phyloP scores from a whole-genome alignment of 2,113 vertebrate genomes.

The Hypocryptadius cinnamomeus region DNA sequence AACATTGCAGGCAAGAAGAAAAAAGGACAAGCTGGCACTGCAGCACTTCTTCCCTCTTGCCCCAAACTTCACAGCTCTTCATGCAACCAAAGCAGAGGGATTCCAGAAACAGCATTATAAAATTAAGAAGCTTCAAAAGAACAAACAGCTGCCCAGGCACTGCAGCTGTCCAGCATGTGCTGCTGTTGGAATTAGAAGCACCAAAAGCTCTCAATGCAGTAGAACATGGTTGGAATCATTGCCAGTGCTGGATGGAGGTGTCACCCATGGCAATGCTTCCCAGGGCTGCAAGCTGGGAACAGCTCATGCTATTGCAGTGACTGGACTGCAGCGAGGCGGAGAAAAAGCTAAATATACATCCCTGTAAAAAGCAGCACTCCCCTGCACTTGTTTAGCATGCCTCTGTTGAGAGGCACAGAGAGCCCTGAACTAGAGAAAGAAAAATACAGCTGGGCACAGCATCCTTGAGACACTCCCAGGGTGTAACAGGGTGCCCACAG shows the following conservation, averaged over 20 bases:
- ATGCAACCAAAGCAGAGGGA: background rate
- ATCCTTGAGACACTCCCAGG: background rate
- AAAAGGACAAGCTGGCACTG: background rate
- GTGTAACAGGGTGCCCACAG: background rate
- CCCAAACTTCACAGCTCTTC: background rate
- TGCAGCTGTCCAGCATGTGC: background rate
- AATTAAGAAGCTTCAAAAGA: background rate
- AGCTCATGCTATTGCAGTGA: background rate
- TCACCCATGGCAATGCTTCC: background rate
- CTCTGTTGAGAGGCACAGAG: background rate
- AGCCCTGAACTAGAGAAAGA: background rate
- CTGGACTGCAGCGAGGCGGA: background rate
- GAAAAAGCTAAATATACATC: background rate
- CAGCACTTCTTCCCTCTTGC: background rate
- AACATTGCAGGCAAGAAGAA: background rate
- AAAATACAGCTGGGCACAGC: background rate
- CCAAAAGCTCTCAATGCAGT: background rate
- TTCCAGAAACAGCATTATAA: background rate
- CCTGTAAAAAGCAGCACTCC: background rate
- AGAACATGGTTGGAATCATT: fast-evolving
- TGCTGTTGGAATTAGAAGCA: background rate
- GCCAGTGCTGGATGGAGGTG: background rate
- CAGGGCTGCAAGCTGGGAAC: background rate
- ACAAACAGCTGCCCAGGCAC: background rate
- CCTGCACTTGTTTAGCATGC: background rate